Base-by-base conservation (phyloP, 2,888 invertebrate species). In the Caprella mutica region DNA sequence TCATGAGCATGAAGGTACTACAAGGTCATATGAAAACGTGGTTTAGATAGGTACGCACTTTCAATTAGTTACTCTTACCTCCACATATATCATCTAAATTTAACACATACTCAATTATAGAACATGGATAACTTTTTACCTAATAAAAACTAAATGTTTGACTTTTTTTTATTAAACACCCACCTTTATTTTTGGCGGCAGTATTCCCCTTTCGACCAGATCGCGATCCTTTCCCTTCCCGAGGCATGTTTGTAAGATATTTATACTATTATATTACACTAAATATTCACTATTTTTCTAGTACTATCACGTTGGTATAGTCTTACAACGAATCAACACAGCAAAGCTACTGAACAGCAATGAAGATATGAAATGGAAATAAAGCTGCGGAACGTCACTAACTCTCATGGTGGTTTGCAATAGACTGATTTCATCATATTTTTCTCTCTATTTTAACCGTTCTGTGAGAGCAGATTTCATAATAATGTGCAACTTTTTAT, bases 271-370 rank as follows among this genome's bases (percentile, higher is more conserved):
- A 48, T 30, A 48, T n/a, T n/a, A 5, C 29, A 27, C 48, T 48
- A 48, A 48, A 48, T 48, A 30, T 6, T 30, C 48, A 48, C 48
- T 48, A n/a, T n/a, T n/a, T n/a, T n/a, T n/a, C n/a, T n/a, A n/a
- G n/a, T 26, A 48, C 29, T 30, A 48, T 48, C 48, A 48, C 48
- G 48, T 30, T 8, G 48, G 48, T 48, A 48, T 48, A 48, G 48
- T 48, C 48, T 48, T 48, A 21, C 48, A 30, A 48, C 30, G 29
- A 17, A 24, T 48, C 30, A 19, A 48, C 48, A 48, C 48, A 48
- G 6, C 30, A 48, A 27, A n/a, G 29, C 29, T 30, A 30, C 30
- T 30, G 21, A 48, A 30, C 30, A 17, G 21, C 29, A 48, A 48
- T 30, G 19, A 48, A 30, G 30, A 12, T 21, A 24, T 30, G 29